phyloP scores from a whole-genome alignment of 2,888 invertebrate genomes.

The Monochamus alternatus region DNA sequence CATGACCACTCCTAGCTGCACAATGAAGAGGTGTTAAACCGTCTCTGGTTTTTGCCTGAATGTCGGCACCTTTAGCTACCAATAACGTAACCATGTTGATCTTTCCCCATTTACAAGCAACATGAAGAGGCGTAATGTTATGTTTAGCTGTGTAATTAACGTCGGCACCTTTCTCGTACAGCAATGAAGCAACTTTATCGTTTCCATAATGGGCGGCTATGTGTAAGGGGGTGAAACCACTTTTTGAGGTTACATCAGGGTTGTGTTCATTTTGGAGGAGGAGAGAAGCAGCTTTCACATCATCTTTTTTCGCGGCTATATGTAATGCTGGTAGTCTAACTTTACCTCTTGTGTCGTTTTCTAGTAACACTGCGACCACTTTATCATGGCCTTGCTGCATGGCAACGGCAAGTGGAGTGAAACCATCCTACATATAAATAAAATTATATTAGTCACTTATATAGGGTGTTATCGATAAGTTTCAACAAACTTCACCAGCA shows the following conservation, averaged over 20 bases:
- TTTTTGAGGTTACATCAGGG: slow-evolving; percentile 97
- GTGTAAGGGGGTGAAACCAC: slow-evolving; percentile 98
- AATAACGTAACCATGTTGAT: slow-evolving; percentile 92
- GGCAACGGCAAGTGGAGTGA: slow-evolving; percentile 98
- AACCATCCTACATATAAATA: slow-evolving; percentile 84
- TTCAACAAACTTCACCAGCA: too few species aligned
- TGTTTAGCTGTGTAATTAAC: slow-evolving; percentile 97
- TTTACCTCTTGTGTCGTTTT: slow-evolving; percentile 97
- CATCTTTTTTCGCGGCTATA: slow-evolving; percentile 99
- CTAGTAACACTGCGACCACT: slow-evolving; percentile 95
- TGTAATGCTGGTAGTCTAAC: slow-evolving; percentile 96
- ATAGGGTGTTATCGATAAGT: too few species aligned
- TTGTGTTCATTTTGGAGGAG: slow-evolving; percentile 95
- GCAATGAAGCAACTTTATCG: slow-evolving; percentile 79
- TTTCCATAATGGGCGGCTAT: slow-evolving; percentile 99
- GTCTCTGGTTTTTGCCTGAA: slow-evolving; percentile 95
- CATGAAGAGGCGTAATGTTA: slow-evolving; percentile 98
- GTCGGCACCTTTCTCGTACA: slow-evolving; percentile 90
- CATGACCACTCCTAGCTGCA: slow-evolving; percentile 96
- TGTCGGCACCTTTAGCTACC: slow-evolving; percentile 90
- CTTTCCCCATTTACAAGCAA: slow-evolving; percentile 99
- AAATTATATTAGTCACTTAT: background rate
- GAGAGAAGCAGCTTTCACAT: slow-evolving; percentile 94
- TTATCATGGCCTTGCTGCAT: slow-evolving; percentile 99
- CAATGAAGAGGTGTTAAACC: slow-evolving; percentile 97